Conservation (phyloP, 1,140 invertebrate species). For the Popillia japonica region DNA sequence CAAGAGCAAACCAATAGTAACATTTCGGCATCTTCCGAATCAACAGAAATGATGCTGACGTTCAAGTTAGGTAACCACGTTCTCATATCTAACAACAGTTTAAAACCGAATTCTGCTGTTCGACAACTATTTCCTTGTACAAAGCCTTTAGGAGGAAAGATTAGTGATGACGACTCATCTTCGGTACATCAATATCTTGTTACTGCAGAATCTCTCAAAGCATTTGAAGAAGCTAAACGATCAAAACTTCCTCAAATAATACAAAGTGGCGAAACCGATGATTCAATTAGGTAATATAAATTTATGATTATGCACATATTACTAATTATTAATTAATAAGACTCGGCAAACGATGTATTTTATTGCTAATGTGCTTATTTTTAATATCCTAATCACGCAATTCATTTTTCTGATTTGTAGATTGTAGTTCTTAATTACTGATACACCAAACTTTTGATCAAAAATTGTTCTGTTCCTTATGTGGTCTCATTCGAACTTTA, state of each 20-base stretch:
- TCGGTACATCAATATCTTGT: slow-evolving; percentile 65
- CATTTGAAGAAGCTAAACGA: slow-evolving; percentile 72
- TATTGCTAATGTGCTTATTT: background rate
- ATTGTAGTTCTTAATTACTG: too few relatives aligned
- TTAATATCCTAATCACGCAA: too few relatives aligned
- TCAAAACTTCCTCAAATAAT: slow-evolving; percentile 64
- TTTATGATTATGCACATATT: background rate
- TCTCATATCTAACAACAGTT: slow-evolving; percentile 67
- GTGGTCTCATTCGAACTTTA: too few relatives aligned
- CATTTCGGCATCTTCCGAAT: slow-evolving; percentile 54
- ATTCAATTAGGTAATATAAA: slow-evolving; percentile 63
- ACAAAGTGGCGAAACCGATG: slow-evolving; percentile 62
- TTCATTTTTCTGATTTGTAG: too few relatives aligned
- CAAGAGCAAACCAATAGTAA: slow-evolving; percentile 39
- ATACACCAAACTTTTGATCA: too few relatives aligned
- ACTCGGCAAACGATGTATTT: too few relatives aligned
- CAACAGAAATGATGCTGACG: slow-evolving; percentile 65
- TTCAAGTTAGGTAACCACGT: slow-evolving; percentile 68
- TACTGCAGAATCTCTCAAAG: slow-evolving; percentile 69
- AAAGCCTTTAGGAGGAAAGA: slow-evolving; percentile 48
- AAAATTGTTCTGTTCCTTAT: too few relatives aligned
- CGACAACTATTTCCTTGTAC: slow-evolving; percentile 73
- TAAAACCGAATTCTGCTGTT: slow-evolving; percentile 76
- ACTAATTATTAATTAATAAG: background rate
- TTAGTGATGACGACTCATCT: slow-evolving; percentile 53